Conservation (phyloP, 2,113 vertebrate species). For the Ceyx margarethae region DNA sequence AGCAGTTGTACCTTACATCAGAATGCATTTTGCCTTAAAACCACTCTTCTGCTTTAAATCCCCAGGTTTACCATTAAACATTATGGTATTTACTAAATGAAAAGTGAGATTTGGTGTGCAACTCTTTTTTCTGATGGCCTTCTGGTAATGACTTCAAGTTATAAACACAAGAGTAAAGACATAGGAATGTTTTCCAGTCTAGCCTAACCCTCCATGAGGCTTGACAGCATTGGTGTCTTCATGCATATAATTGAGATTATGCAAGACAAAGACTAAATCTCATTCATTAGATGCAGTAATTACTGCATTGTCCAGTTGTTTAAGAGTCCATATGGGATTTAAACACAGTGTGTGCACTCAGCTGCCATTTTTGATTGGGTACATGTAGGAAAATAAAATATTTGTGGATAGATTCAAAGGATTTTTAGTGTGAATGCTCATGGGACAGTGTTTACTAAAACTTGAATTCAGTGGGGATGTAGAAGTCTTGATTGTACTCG, state of each 20-base stretch:
- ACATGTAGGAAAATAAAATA: neutral
- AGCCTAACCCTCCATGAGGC: neutral
- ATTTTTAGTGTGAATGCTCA: neutral
- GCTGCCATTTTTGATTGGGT: neutral
- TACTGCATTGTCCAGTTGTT: neutral
- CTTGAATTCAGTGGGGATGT: neutral
- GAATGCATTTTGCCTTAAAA: neutral
- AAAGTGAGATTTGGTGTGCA: neutral
- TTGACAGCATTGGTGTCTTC: fast-evolving
- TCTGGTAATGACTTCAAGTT: neutral
- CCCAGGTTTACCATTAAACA: neutral
- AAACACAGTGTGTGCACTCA: neutral
- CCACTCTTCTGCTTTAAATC: neutral
- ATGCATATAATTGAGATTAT: neutral
- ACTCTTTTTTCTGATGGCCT: neutral
- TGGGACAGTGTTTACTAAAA: neutral
- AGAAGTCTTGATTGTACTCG: neutral
- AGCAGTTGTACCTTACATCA: neutral
- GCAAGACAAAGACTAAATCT: neutral
- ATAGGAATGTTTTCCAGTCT: neutral
- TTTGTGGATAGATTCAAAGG: neutral
- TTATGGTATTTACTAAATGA: neutral
- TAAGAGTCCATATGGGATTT: neutral
- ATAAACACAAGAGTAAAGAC: neutral
- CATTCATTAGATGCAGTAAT: neutral